Evolutionary conservation across 92 coral and sea anemone genomes (phyloP), one percentile per base, ranked within the genome.

Genomic region (Zoanthus solanderi): DNA sequence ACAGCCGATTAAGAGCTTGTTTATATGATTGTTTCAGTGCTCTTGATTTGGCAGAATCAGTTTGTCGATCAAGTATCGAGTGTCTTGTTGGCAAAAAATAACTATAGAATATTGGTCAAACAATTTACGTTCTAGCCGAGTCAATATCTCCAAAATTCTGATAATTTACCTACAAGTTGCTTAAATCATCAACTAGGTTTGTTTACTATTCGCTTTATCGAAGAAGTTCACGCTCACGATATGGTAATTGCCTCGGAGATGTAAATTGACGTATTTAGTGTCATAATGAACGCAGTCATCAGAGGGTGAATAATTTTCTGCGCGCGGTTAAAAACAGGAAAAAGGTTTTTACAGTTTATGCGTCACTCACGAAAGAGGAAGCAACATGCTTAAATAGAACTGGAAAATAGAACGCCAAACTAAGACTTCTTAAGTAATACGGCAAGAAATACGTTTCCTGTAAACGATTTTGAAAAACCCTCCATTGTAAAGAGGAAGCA

Each of bases 391-490:
- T 17, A 63, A 1, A 23, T 23, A 18, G 28, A 71, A 17, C 23
- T 23, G 50, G 9, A 50, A 50, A 50, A 71, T 63, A 44, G 34
- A 65, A 0, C 68, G 17, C 31, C 67, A 53, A 77, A 53, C 44
- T 48, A 76, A 18, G 9, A 66, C 85, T 81, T 81, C 85, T 75
- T 81, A 75, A 46, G 71, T 46, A 67, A 81, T 81, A 81, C 66
- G 46, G 76, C 75, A 67, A 81, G 75, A 66, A 81, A 63, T 63
- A 46, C 7, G 66, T 66, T 60, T n/a, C 61, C 28, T 75, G 66
- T 81, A 63, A 80, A 63, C 71, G 75, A 32, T 81, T 47, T 50
- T 50, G 42, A 37, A 50, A 66, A 81, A 81, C 75, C 76, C 37
- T 60, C 74, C 52, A 66, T 81, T 65, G 75, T 45, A 44, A 28